A percentile compares a stretch with the other conserved stretches of the same genome.
Conservation (phyloP, 2,113 vertebrate species). For the Colaptes auratus region DNA sequence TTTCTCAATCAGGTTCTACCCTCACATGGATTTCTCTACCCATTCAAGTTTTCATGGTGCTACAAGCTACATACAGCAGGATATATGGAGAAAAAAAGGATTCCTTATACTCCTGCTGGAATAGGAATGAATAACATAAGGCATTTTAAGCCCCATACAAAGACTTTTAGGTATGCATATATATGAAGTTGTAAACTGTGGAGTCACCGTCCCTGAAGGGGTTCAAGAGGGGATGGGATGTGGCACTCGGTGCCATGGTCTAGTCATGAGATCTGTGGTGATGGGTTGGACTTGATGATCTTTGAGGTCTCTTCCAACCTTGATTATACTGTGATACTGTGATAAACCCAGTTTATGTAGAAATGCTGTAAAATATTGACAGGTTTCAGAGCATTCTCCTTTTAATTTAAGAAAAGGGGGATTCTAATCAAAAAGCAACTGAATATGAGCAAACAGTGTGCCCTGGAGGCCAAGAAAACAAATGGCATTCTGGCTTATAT, state of each 20-base stretch:
- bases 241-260: too few relatives aligned
- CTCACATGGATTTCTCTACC: neutral
- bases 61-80: neutral
- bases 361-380: neutral
- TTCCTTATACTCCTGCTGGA: neutral
- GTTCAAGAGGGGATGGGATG: too few relatives aligned
- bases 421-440: too few relatives aligned
- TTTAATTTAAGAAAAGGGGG: neutral
- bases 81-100: neutral
- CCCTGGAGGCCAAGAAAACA: too few relatives aligned
- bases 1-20: neutral
- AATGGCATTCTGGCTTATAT: too few relatives aligned
- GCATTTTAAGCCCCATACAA: neutral
- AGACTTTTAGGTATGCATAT: neutral
- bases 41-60: neutral
- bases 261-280: too few relatives aligned
- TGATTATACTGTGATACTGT: too few relatives aligned
- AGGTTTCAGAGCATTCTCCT: neutral
- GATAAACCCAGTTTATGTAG: neutral
- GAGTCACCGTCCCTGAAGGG: too few relatives aligned
- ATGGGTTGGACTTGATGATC: too few relatives aligned
- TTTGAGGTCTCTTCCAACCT: too few relatives aligned
- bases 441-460: too few relatives aligned
- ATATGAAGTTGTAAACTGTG: neutral
- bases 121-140: neutral